Evolutionary conservation across 2,113 vertebrate genomes (phyloP).

Genomic region (Collichthys lucidus): DNA sequence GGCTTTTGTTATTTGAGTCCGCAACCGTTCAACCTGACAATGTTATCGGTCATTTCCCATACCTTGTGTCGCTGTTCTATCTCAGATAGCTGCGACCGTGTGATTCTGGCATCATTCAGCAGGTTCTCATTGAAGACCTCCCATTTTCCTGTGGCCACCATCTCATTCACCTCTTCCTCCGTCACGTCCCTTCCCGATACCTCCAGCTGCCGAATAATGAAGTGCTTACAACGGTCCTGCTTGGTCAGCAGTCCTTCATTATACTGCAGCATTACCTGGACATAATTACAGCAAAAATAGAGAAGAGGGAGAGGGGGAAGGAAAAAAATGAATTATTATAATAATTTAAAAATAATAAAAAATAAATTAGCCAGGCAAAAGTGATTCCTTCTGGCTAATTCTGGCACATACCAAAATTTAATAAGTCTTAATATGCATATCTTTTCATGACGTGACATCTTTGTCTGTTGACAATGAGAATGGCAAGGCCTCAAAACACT

Average conservation of each 20-base stretch:
- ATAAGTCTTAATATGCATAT: background rate
- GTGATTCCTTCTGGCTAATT: too few relatives aligned
- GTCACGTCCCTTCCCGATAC: constrained; percentile 89
- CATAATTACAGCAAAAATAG: constrained; percentile 45
- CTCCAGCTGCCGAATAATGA: constrained; percentile 94
- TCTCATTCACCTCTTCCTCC: constrained; percentile 92
- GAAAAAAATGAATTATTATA: constrained; percentile 28
- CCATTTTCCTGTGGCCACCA: constrained; percentile 94
- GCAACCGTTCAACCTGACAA: too few relatives aligned
- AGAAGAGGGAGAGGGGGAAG: background rate
- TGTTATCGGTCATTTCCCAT: background rate
- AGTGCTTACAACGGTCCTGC: constrained; percentile 93
- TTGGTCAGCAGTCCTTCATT: constrained; percentile 89
- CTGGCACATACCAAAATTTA: background rate
- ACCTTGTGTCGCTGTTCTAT: constrained; percentile 95
- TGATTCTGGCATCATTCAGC: constrained; percentile 91
- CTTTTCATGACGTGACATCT: background rate
- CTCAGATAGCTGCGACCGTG: constrained; percentile 91
- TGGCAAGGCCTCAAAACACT: background rate
- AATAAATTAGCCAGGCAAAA: background rate
- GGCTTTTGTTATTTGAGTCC: too few relatives aligned
- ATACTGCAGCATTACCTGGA: constrained; percentile 88
- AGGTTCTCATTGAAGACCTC: constrained; percentile 96
- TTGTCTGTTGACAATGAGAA: background rate
- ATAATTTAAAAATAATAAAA: too few relatives aligned